phyloP scores from a whole-genome alignment of 2,797 vertebrate species.

The Holocentrus rufus region DNA sequence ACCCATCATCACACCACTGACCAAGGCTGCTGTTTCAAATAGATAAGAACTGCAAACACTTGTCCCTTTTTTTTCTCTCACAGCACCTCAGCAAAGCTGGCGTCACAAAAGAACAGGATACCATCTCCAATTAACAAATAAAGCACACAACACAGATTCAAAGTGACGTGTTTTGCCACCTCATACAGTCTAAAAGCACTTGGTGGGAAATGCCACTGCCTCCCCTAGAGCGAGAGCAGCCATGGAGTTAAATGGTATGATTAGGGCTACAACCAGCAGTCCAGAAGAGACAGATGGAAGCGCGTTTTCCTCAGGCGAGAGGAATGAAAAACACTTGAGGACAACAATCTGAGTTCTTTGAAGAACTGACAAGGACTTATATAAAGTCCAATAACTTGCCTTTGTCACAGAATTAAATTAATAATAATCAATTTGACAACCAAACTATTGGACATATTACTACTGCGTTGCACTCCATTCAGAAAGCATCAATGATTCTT shows the following conservation, averaged over 20 bases:
- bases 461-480: not conserved
- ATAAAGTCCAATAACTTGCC: no score
- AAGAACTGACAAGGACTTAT: not conserved
- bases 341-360: not conserved
- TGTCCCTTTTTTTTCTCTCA: no score
- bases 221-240: not conserved
- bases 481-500: not conserved
- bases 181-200: not conserved
- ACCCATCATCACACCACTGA: no score
- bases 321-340: not conserved
- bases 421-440: no score
- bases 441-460: no score
- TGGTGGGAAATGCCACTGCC: not conserved
- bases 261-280: not conserved
- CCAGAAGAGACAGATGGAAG: not conserved
- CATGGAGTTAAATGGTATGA: conserved; percentile 13
- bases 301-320: not conserved
- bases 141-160: conserved; percentile 17
- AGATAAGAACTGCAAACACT: no score
- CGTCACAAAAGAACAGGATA: not conserved
- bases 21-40: not conserved
- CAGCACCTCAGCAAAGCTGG: not conserved
- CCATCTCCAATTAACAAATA: not conserved
- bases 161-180: not conserved
- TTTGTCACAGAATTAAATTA: no score